Percentiles rank a stretch among this genome's conserved stretches.
These are phyloP conservation scores for Callimorpha dominula DNA, from an alignment of 2,888 invertebrate species.

Conservation along the genomic window DNA sequence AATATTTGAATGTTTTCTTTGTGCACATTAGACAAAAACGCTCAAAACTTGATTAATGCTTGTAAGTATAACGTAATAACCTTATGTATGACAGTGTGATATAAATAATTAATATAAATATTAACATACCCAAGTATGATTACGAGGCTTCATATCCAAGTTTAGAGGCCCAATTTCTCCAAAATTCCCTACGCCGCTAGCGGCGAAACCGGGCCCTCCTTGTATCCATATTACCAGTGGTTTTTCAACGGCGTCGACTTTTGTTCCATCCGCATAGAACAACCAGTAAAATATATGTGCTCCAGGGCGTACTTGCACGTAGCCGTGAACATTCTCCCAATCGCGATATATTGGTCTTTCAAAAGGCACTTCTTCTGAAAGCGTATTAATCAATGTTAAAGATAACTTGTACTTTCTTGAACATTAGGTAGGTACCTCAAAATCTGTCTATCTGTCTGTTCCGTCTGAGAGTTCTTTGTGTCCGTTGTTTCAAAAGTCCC, in stretches of 20 bases:
- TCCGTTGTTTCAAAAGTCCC: no score
- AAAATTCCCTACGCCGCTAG: constrained; percentile 95
- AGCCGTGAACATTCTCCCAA: constrained; percentile 86
- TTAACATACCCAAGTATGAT: constrained; percentile 91
- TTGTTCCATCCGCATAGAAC: constrained; percentile 91
- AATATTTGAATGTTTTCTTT: not conserved
- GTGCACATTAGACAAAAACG: not conserved
- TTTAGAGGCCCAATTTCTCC: constrained; percentile 93
- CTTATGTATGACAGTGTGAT: not conserved
- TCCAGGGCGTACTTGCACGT: constrained; percentile 90
- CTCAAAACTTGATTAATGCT: not conserved
- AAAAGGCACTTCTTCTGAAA: constrained; percentile 5
- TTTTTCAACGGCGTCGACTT: constrained; percentile 81
- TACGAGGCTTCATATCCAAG: constrained; percentile 88
- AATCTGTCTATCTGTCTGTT: no score
- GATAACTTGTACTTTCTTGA: not conserved
- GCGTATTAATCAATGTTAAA: not conserved
- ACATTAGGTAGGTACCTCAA: no score
- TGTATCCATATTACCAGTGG: constrained; percentile 95
- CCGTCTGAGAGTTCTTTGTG: no score
- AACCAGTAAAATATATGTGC: constrained; percentile 96
- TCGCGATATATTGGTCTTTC: constrained; percentile 14
- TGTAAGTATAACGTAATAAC: not conserved
- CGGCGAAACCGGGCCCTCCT: constrained; percentile 95
- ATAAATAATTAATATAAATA: not conserved